A percentile compares a stretch with the other conserved stretches of the same genome.
phyloP scores from a whole-genome alignment of 2,113 vertebrate species.

The Ceyx margarethae region DNA sequence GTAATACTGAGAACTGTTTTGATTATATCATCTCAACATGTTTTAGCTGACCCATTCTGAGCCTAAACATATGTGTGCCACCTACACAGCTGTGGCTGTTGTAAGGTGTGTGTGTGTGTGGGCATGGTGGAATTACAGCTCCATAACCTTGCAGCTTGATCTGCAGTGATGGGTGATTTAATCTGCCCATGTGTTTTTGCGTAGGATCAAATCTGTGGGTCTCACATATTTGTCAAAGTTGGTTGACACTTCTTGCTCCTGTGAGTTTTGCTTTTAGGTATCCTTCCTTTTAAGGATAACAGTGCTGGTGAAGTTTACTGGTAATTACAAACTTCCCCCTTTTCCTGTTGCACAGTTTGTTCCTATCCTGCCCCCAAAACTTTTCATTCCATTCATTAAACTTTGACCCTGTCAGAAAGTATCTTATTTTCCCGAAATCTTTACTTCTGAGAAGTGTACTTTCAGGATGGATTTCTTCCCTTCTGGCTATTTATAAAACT shows the following conservation, averaged over 20 bases:
- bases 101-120: not conserved
- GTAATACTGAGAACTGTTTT: not conserved
- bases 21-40: not conserved
- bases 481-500: not conserved
- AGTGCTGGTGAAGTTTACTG: not conserved
- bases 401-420: not conserved
- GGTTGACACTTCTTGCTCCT: not conserved
- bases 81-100: not conserved
- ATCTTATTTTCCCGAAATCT: not conserved
- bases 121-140: not conserved
- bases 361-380: not conserved
- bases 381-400: slow-evolving; percentile 12
- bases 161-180: not conserved
- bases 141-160: not conserved
- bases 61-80: not conserved
- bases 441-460: not conserved
- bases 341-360: not conserved
- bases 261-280: not conserved
- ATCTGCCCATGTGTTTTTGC: not conserved
- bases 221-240: not conserved
- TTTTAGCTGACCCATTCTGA: not conserved
- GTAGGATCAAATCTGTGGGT: not conserved
- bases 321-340: not conserved
- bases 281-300: not conserved
- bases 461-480: not conserved